phyloP scores from a whole-genome alignment of 1,140 invertebrate species.

The Meteorus sp. region DNA sequence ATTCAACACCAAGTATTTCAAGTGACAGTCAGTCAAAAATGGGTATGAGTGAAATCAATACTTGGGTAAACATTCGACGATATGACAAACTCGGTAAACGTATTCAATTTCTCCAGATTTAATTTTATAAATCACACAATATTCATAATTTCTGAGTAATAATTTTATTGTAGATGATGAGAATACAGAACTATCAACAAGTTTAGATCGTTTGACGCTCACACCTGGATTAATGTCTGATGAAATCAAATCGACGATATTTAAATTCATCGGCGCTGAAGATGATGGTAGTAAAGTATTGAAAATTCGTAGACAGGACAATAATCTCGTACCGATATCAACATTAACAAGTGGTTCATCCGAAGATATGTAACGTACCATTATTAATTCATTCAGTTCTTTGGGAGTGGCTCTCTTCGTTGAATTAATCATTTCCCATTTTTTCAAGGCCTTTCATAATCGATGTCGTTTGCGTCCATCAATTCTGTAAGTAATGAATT shows the following conservation, averaged over 20 bases:
- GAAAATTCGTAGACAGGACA: slow-evolving; percentile 47
- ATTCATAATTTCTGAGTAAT: not conserved
- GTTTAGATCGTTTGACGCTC: slow-evolving; percentile 37
- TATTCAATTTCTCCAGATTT: too few relatives aligned
- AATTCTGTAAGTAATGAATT: slow-evolving; percentile 45
- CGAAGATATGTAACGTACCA: slow-evolving; percentile 40
- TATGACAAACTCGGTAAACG: slow-evolving; percentile 45
- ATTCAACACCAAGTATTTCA: too few relatives aligned
- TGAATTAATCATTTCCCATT: slow-evolving; percentile 12
- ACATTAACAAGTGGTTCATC: slow-evolving; percentile 41
- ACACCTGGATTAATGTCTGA: slow-evolving; percentile 38
- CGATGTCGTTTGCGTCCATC: slow-evolving; percentile 47
- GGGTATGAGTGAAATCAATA: slow-evolving; percentile 44
- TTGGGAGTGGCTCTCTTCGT: slow-evolving; percentile 3
- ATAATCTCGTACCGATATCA: slow-evolving; percentile 47
- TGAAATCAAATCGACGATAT: slow-evolving; percentile 41
- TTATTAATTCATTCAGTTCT: not conserved
- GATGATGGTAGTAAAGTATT: slow-evolving; percentile 43
- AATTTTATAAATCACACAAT: not conserved
- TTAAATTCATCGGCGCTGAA: slow-evolving; percentile 38
- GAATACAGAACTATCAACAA: slow-evolving; percentile 33
- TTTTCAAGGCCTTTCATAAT: slow-evolving; percentile 46
- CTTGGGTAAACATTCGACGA: slow-evolving; percentile 46
- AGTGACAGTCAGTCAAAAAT: too few relatives aligned
- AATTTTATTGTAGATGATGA: slow-evolving; percentile 32